Percentiles rank a stretch among this genome's conserved stretches.
phyloP scores from a whole-genome alignment of 1,140 invertebrate genomes.

The Caenorhabditis tropicalis region DNA sequence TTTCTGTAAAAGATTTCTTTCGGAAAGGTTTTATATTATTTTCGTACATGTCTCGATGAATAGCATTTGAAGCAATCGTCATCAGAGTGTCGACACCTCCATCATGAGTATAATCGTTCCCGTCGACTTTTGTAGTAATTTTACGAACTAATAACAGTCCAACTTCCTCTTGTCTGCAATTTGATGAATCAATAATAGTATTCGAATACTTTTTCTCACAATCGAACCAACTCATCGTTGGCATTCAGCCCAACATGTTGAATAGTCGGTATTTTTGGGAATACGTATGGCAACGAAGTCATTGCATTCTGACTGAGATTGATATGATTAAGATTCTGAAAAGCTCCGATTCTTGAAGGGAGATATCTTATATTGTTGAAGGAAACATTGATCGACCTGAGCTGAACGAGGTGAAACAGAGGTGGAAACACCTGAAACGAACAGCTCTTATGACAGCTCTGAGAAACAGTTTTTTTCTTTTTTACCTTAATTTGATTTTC shows the following conservation, averaged over 20 bases:
- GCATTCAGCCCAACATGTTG: slow-evolving; percentile 15
- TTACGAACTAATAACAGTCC: not conserved
- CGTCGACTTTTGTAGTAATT: not conserved
- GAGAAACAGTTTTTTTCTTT: not conserved
- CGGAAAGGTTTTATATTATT: not conserved
- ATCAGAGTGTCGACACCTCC: not conserved
- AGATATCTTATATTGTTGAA: not conserved
- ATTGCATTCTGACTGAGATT: not conserved
- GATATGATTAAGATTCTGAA: not conserved
- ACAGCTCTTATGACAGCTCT: not conserved
- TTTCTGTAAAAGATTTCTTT: not conserved
- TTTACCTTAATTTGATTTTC: not conserved
- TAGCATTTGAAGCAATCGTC: not conserved
- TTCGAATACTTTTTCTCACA: not conserved
- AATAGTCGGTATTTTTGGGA: not conserved
- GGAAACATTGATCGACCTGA: not conserved
- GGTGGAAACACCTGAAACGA: slow-evolving; percentile 7
- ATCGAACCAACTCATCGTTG: slow-evolving; percentile 6
- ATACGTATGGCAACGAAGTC: not conserved
- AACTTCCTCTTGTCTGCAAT: not conserved
- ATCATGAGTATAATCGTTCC: not conserved
- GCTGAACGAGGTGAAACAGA: not conserved
- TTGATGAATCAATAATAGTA: not conserved
- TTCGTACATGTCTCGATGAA: not conserved
- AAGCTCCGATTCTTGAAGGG: not conserved